phyloP scores from a whole-genome alignment of 2,797 vertebrate species.

The Enoplosus armatus region DNA sequence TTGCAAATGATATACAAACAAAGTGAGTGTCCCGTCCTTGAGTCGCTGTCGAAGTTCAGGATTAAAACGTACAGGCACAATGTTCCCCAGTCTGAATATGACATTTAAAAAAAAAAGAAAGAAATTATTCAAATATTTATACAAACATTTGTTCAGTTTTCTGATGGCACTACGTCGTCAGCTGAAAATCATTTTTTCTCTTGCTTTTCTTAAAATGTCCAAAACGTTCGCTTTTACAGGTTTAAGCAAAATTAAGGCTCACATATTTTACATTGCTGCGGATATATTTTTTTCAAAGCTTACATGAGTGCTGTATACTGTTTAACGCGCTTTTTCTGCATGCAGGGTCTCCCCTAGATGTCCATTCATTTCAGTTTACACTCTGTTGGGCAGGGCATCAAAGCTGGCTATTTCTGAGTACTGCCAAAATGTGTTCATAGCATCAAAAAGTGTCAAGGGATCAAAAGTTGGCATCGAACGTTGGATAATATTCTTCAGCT shows the following conservation, averaged over 20 bases:
- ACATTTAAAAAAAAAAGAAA: neutral
- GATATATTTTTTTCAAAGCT: neutral
- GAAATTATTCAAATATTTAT: neutral
- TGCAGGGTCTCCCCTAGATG: neutral
- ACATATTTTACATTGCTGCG: neutral
- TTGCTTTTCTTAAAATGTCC: neutral
- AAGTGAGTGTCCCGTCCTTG: slow-evolving; percentile 43
- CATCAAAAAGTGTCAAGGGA: neutral
- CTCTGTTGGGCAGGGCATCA: neutral
- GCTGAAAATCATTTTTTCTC: neutral
- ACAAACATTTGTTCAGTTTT: neutral
- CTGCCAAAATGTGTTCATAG: neutral
- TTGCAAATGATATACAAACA: slow-evolving; percentile 85
- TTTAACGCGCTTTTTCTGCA: neutral
- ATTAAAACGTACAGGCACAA: slow-evolving; percentile 42
- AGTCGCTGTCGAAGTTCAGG: slow-evolving; percentile 20
- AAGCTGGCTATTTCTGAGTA: neutral
- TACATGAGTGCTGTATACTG: neutral
- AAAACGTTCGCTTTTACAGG: neutral
- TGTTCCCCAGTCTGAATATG: neutral
- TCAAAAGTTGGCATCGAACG: neutral
- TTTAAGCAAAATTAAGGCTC: neutral
- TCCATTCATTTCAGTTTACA: neutral
- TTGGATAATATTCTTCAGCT: neutral
- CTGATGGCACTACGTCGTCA: neutral